A percentile compares a stretch with the other conserved stretches of the same genome.
phyloP scores from a whole-genome alignment of 2,888 invertebrate species.

The Gerosis bhagava region DNA sequence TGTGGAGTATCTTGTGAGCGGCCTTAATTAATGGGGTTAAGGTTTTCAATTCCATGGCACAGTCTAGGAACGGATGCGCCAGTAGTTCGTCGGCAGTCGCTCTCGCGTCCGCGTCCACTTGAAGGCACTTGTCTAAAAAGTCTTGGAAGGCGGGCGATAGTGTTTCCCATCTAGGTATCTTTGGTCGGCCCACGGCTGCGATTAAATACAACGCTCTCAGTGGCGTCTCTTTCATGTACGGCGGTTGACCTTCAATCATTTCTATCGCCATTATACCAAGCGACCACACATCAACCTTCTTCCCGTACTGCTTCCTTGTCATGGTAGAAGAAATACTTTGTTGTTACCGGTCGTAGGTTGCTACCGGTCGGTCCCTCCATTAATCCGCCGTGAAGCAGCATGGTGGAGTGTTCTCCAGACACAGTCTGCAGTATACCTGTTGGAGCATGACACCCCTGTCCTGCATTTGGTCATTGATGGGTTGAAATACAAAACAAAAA shows the following conservation, averaged over 20 bases:
- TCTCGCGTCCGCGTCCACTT: constrained; percentile 90
- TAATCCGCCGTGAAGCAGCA: too few species aligned
- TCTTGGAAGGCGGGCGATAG: constrained; percentile 90
- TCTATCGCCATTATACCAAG: constrained; percentile 99
- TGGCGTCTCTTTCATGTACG: constrained; percentile 97
- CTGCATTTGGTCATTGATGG: too few species aligned
- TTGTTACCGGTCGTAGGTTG: too few species aligned
- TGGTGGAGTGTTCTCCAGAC: too few species aligned
- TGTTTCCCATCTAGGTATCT: constrained; percentile 91
- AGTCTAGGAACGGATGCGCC: constrained; percentile 89
- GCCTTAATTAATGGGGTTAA: constrained; percentile 95
- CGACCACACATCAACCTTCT: constrained; percentile 97
- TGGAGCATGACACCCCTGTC: too few species aligned
- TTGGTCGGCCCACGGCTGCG: constrained; percentile 96
- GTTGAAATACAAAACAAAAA: too few species aligned
- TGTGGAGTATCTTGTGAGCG: constrained; percentile 92
- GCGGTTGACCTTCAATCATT: constrained; percentile 96
- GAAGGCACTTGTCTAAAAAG: constrained; percentile 94
- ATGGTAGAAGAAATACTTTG: too few species aligned
- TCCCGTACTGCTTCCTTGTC: constrained; percentile 96
- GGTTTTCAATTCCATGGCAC: constrained; percentile 90
- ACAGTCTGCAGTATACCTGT: too few species aligned
- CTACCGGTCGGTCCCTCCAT: too few species aligned
- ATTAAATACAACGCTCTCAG: constrained; percentile 96
- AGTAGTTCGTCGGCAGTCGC: constrained; percentile 90